Base-by-base conservation (phyloP, 2,888 invertebrate species). In the Phasia obesa region DNA sequence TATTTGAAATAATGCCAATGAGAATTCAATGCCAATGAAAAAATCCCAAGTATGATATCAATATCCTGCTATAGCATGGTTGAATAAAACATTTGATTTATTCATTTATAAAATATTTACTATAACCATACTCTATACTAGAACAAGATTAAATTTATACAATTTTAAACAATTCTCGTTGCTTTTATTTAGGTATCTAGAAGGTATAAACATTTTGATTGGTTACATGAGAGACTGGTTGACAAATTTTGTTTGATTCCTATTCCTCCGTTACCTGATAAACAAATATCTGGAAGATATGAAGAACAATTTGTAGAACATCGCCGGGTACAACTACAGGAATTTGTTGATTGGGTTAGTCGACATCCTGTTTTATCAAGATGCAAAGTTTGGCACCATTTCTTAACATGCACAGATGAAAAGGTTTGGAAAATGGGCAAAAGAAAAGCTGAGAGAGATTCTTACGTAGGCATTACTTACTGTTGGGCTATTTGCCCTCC, bases 161-260 rank as follows among this genome's bases (percentile, higher is more conserved):
- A n/a, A n/a, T 42, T 42, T n/a, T 42, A 15, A 42, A 42, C 4
- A 42, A 42, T 42, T n/a, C 6, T 15, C 15, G 23, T 55, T 25
- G 4, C 2, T 65, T 65, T 75, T 42, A 84, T 84, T 15, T 84
- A 91, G 90, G 91, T 91, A 21, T 97, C 96, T 44, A 94, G 99
- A 85, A 94, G 99, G 86, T 99, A 99, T 92, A 99, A 99, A 92
- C 99, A 99, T 91, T 99, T 99, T 92, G 99, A 99, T 93, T 99
- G 99, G 99, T 92, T 99, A 70, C 98, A 99, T 92, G 97, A 97
- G 90, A 94, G 98, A 86, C 92, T 99, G 84, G 95, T 96, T 87
- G 97, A 97, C 86, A 99, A 99, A 92, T 99, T 97, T 91, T 95
- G 97, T 86, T 94, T 98, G 70, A 95, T 99, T 88, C 97, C 98